These are phyloP conservation scores for Oncorhynchus mykiss DNA, from an alignment of 2,113 vertebrate species.

Conservation along the genomic window DNA sequence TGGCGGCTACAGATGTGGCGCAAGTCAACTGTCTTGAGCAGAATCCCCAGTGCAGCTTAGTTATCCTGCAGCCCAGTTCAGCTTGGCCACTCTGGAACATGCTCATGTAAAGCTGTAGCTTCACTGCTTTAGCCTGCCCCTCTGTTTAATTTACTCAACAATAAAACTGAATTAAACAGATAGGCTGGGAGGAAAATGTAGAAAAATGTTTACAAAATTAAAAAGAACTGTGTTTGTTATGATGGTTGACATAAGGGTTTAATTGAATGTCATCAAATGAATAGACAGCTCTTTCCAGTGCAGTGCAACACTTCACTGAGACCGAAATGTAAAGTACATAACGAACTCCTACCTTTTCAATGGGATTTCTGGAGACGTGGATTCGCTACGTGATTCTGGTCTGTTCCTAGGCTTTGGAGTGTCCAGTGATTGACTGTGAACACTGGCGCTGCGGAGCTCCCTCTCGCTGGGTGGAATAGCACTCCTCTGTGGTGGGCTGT, in stretches of 20 bases:
- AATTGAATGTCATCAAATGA: background rate
- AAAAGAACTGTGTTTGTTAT: too few relatives aligned
- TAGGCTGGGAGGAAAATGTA: too few relatives aligned
- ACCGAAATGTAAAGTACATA: background rate
- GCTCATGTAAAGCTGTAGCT: constrained; percentile 15
- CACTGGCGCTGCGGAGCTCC: constrained; percentile 17
- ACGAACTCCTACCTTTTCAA: constrained; percentile 50
- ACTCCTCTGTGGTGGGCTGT: constrained; percentile 9
- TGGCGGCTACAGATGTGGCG: constrained; percentile 49
- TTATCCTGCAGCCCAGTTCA: background rate
- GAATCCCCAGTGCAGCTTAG: background rate
- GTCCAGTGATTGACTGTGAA: constrained; percentile 21
- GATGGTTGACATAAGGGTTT: background rate
- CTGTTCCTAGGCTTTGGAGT: background rate
- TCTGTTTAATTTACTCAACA: constrained; percentile 13
- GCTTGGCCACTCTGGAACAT: constrained; percentile 35
- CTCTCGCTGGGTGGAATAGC: background rate
- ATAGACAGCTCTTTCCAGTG: background rate
- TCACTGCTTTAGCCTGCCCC: constrained; percentile 13
- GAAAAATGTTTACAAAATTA: too few relatives aligned
- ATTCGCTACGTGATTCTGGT: constrained; percentile 15
- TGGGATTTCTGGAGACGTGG: constrained; percentile 18
- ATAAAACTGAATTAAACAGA: background rate
- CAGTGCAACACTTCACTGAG: background rate
- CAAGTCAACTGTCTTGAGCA: constrained; percentile 10